Percentiles rank a stretch among this genome's conserved stretches.
These are phyloP conservation scores for Hemicrepidius hirtus DNA, from an alignment of 2,888 invertebrate species.

Conservation along the genomic window DNA sequence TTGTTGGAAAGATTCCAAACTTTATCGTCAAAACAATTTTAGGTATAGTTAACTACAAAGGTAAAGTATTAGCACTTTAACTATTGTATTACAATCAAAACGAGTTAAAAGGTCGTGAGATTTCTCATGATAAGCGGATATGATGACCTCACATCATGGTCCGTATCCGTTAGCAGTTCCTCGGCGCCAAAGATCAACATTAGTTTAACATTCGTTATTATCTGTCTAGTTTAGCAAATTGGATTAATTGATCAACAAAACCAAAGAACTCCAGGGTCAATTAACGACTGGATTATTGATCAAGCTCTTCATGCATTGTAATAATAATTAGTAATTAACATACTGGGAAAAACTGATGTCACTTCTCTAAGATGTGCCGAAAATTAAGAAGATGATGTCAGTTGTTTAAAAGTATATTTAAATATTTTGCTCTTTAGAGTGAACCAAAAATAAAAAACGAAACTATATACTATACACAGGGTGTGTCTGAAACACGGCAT, in stretches of 20 bases:
- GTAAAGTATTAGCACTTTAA: too few species aligned
- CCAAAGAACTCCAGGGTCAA: constrained; percentile 33
- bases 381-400: constrained; percentile 5
- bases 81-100: neutral
- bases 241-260: constrained; percentile 47
- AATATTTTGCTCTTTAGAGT: neutral
- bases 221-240: constrained; percentile 39
- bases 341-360: constrained; percentile 47
- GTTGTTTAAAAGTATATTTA: neutral
- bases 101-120: constrained; percentile 46
- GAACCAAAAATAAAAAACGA: too few species aligned
- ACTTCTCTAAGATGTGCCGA: constrained; percentile 12
- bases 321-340: constrained; percentile 30
- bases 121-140: constrained; percentile 43
- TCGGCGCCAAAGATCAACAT: constrained; percentile 50
- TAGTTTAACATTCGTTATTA: constrained; percentile 49
- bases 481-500: too few species aligned
- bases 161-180: constrained; percentile 46
- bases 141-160: constrained; percentile 45
- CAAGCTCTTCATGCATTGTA: constrained; percentile 17
- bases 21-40: too few species aligned
- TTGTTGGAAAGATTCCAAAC: too few species aligned
- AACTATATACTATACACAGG: too few species aligned
- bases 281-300: constrained; percentile 42
- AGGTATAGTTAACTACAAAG: too few species aligned